Conservation (phyloP, 1,140 invertebrate species). For the Drosophila lacteicornis region DNA sequence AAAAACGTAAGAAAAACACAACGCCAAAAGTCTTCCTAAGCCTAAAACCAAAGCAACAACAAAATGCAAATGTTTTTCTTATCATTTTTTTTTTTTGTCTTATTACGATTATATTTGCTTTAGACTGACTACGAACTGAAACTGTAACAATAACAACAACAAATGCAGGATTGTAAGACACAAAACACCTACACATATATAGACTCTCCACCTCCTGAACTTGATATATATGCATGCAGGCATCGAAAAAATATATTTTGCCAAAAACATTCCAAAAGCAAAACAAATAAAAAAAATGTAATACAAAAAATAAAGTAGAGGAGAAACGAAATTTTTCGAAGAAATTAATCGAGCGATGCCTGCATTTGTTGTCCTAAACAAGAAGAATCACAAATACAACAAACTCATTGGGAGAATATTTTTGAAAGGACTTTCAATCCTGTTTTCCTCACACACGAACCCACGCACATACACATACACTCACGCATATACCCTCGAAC, state of each 20-base stretch:
- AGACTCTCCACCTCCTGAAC: constrained; percentile 21
- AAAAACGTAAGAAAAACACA: constrained; percentile 72
- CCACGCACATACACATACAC: neutral
- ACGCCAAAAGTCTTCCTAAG: constrained; percentile 83
- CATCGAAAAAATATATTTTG: constrained; percentile 42
- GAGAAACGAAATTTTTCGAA: constrained; percentile 27
- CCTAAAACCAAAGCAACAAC: constrained; percentile 53
- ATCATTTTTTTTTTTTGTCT: constrained; percentile 30
- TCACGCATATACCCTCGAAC: constrained; percentile 25
- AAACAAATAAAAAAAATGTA: constrained; percentile 33
- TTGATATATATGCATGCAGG: constrained; percentile 32
- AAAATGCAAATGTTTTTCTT: constrained; percentile 36
- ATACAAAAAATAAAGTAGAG: neutral
- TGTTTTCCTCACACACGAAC: constrained; percentile 6
- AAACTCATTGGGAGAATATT: constrained; percentile 28
- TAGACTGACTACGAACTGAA: constrained; percentile 69
- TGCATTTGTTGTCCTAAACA: constrained; percentile 46
- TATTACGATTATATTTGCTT: constrained; percentile 66
- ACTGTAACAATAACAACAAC: constrained; percentile 55
- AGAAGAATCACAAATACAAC: constrained; percentile 65
- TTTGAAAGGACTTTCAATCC: constrained; percentile 32
- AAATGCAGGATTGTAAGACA: constrained; percentile 49
- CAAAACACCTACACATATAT: constrained; percentile 12
- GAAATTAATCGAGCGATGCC: constrained; percentile 30
- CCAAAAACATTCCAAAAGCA: constrained; percentile 61